Percentiles rank a stretch among this genome's conserved stretches.
These are phyloP conservation scores for Protodeltote pygarga DNA, from an alignment of 2,888 invertebrate genomes.

Conservation along the genomic window DNA sequence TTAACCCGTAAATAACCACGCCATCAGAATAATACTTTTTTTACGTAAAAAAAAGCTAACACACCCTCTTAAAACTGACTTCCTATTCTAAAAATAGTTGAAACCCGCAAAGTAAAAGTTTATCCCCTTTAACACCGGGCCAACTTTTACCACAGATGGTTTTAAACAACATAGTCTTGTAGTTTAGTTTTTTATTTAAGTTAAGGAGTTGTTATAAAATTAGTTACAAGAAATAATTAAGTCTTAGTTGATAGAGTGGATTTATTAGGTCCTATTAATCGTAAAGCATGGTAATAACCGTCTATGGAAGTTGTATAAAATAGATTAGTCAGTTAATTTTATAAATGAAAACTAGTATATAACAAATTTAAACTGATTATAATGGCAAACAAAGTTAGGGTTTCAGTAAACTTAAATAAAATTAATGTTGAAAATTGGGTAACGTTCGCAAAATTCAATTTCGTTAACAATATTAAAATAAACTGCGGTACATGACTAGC, in stretches of 20 bases:
- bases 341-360: not conserved
- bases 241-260: slow-evolving; percentile 22
- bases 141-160: slow-evolving; percentile 40
- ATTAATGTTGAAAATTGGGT: no score
- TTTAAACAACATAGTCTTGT: slow-evolving; percentile 34
- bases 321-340: slow-evolving; percentile 11
- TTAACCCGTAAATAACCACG: slow-evolving; percentile 29
- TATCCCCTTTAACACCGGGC: slow-evolving; percentile 24
- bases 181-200: slow-evolving; percentile 31
- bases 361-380: no score
- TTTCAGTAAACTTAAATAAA: no score
- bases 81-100: slow-evolving; percentile 41
- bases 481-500: no score
- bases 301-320: slow-evolving; percentile 1
- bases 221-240: slow-evolving; percentile 13
- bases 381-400: no score
- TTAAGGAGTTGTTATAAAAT: slow-evolving; percentile 18
- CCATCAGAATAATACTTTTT: slow-evolving; percentile 22
- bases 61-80: slow-evolving; percentile 22
- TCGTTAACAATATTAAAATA: no score
- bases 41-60: slow-evolving; percentile 25
- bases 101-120: slow-evolving; percentile 21
- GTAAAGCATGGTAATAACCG: slow-evolving; percentile 1
- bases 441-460: no score
- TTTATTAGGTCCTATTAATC: slow-evolving; percentile 29